Conservation (phyloP, 2,888 invertebrate species). For the Mycogona germanica region DNA sequence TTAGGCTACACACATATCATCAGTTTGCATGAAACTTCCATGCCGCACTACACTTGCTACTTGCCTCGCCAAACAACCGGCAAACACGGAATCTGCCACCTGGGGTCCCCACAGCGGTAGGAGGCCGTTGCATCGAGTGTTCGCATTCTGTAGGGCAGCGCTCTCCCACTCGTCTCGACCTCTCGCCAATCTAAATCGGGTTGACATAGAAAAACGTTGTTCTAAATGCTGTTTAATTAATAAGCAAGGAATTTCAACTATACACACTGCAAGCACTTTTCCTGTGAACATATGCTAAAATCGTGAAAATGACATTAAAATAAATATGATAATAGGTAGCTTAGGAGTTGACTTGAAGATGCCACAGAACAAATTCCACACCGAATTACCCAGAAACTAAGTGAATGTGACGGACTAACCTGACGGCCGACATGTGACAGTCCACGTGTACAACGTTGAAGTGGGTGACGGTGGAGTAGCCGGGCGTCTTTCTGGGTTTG, state of each 20-base stretch:
- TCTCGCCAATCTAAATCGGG: constrained; percentile 41
- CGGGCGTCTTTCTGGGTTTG: constrained; percentile 65
- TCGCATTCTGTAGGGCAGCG: constrained; percentile 94
- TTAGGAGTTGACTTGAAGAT: too few species aligned
- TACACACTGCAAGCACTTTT: background rate
- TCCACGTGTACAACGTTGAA: constrained; percentile 98
- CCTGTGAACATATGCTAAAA: too few species aligned
- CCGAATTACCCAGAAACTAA: too few species aligned
- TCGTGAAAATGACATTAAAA: background rate
- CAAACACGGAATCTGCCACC: constrained; percentile 83
- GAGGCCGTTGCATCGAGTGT: constrained; percentile 93
- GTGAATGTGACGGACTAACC: constrained; percentile 36
- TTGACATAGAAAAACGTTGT: too few species aligned
- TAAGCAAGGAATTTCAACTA: too few species aligned
- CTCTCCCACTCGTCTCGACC: constrained; percentile 95
- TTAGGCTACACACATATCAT: too few species aligned
- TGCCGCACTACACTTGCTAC: background rate
- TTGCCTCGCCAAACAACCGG: constrained; percentile 83
- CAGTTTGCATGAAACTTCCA: too few species aligned
- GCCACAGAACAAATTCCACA: too few species aligned
- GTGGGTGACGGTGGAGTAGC: constrained; percentile 89
- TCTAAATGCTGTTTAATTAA: too few species aligned
- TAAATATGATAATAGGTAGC: too few species aligned
- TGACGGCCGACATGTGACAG: constrained; percentile 93
- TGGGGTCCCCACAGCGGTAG: constrained; percentile 94